Conservation (phyloP, 2,888 invertebrate genomes). For the Ectemnius lituratus region DNA sequence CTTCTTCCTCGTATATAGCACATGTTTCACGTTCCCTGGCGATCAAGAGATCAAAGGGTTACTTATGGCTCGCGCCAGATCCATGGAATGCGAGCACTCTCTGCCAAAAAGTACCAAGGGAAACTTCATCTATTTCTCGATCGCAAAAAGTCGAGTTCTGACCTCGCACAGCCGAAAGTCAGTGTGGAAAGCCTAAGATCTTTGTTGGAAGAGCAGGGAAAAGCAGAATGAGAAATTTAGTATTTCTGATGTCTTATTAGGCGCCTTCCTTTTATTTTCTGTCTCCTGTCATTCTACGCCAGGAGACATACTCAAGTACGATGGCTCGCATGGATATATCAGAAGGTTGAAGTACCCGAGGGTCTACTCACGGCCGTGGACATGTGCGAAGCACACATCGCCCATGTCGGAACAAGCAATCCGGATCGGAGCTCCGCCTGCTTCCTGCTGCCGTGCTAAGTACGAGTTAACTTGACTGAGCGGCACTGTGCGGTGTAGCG, state of each 20-base stretch:
- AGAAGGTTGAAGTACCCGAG: background rate
- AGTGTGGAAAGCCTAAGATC: background rate
- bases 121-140: too few relatives aligned
- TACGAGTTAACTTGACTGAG: background rate
- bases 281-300: too few relatives aligned
- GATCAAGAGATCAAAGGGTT: slow-evolving; percentile 23
- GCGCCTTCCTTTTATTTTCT: background rate
- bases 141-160: too few relatives aligned
- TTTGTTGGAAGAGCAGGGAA: background rate
- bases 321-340: slow-evolving; percentile 1
- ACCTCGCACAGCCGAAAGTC: too few relatives aligned
- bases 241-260: background rate
- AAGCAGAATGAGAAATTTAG: background rate
- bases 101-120: too few relatives aligned
- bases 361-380: background rate
- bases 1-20: slow-evolving; percentile 34
- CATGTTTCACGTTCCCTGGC: slow-evolving; percentile 47
- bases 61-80: slow-evolving; percentile 1
- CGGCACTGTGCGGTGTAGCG: background rate
- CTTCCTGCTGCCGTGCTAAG: slow-evolving; percentile 4
- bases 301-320: background rate
- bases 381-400: slow-evolving; percentile 5
- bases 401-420: background rate
- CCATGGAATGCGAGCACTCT: background rate
- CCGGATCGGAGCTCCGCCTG: slow-evolving; percentile 1